phyloP scores from a whole-genome alignment of 2,888 invertebrate species.

The Diachrysia chrysitis region DNA sequence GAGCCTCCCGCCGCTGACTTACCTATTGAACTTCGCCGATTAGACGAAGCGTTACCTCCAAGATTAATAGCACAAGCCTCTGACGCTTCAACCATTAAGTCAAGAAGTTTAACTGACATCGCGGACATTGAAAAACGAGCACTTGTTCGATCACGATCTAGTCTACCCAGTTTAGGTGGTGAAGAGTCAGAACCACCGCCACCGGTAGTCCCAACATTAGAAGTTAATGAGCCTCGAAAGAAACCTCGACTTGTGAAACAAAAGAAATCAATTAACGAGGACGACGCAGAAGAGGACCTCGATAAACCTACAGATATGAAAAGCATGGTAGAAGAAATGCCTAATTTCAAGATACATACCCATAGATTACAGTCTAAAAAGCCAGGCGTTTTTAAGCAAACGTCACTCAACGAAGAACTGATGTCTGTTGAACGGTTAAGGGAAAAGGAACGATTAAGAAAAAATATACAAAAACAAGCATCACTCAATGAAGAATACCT shows the following conservation, averaged over 20 bases:
- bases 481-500: slow-evolving; percentile 96
- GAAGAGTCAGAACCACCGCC: slow-evolving; percentile 76
- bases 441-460: slow-evolving; percentile 94
- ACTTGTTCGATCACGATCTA: slow-evolving; percentile 93
- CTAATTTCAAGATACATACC: slow-evolving; percentile 90
- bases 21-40: slow-evolving; percentile 95
- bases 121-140: slow-evolving; percentile 92
- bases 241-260: slow-evolving; percentile 95
- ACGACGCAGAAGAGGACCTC: slow-evolving; percentile 91
- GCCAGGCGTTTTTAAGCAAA: slow-evolving; percentile 93
- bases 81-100: slow-evolving; percentile 92
- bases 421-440: slow-evolving; percentile 95
- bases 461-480: slow-evolving; percentile 96
- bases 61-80: slow-evolving; percentile 85
- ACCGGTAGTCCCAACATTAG: slow-evolving; percentile 69
- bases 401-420: slow-evolving; percentile 96
- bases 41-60: slow-evolving; percentile 90
- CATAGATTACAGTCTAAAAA: slow-evolving; percentile 83
- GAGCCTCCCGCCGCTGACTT: slow-evolving; percentile 94
- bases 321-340: slow-evolving; percentile 90
- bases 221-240: slow-evolving; percentile 88
- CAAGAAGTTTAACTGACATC: slow-evolving; percentile 95
- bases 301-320: slow-evolving; percentile 92
- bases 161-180: slow-evolving; percentile 91
- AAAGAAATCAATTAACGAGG: slow-evolving; percentile 95